phyloP scores from a whole-genome alignment of 2,888 invertebrate genomes.

The Brachyptera risi region DNA sequence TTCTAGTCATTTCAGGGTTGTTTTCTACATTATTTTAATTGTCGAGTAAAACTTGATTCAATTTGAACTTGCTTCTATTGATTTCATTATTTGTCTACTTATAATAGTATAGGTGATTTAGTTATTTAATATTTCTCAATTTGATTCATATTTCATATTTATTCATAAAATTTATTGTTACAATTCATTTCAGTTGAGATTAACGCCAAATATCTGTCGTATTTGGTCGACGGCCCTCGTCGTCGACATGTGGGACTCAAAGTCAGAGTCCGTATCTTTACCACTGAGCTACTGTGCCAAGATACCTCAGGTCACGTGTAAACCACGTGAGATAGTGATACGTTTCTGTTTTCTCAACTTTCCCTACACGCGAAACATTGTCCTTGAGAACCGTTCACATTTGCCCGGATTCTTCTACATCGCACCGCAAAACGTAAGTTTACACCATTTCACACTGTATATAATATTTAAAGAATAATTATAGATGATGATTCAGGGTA shows the following conservation, averaged over 20 bases:
- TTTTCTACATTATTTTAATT: too few species aligned
- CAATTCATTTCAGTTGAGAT: constrained; percentile 50
- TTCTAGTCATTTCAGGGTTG: too few species aligned
- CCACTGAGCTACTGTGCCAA: constrained; percentile 52
- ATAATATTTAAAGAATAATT: too few species aligned
- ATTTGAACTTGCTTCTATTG: too few species aligned
- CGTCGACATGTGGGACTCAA: constrained; percentile 55
- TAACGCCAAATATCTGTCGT: constrained; percentile 53
- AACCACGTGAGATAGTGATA: constrained; percentile 51
- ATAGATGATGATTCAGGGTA: too few species aligned
- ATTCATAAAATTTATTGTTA: too few species aligned
- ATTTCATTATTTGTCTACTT: too few species aligned
- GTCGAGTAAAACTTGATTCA: too few species aligned
- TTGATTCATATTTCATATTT: too few species aligned
- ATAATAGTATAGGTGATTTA: too few species aligned
- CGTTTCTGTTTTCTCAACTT: constrained; percentile 57
- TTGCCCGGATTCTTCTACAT: constrained; percentile 28
- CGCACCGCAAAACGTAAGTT: constrained; percentile 27
- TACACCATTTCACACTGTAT: background rate
- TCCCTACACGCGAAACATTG: constrained; percentile 42
- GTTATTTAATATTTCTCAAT: too few species aligned
- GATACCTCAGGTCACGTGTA: constrained; percentile 49
- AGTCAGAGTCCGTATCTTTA: constrained; percentile 51
- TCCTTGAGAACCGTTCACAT: constrained; percentile 23
- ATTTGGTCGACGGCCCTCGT: constrained; percentile 48